These are phyloP conservation scores for Alligator mississippiensis DNA, from an alignment of 2,113 vertebrate species.

Conservation along the genomic window DNA sequence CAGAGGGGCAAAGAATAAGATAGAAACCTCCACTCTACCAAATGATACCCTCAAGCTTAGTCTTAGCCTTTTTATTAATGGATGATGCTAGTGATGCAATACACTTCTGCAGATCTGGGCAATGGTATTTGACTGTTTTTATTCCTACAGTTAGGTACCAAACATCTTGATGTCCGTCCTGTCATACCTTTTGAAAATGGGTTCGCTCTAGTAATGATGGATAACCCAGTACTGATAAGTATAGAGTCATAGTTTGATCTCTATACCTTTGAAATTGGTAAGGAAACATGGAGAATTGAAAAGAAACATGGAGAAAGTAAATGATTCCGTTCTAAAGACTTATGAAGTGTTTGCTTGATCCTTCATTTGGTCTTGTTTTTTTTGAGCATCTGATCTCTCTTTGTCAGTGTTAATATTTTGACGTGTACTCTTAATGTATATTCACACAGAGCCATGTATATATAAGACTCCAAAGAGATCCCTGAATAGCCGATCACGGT, in stretches of 20 bases:
- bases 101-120: background rate
- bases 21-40: background rate
- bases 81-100: background rate
- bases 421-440: constrained; percentile 29
- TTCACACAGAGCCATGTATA: constrained; percentile 65
- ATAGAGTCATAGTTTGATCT: background rate
- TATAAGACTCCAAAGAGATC: constrained; percentile 80
- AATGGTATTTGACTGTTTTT: background rate
- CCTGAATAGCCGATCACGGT: constrained; percentile 57
- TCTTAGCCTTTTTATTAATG: background rate
- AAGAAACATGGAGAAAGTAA: background rate
- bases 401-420: background rate
- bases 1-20: background rate
- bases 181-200: background rate
- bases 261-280: too few relatives aligned
- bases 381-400: background rate
- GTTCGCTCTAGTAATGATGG: background rate
- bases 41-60: background rate
- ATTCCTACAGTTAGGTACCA: background rate
- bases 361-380: background rate
- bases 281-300: background rate
- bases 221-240: background rate
- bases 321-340: background rate
- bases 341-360: background rate
- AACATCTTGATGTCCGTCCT: background rate